Evolutionary conservation across 2,888 invertebrate genomes (phyloP), one percentile per base, ranked within the genome.

Genomic region (Patella caerulea): DNA sequence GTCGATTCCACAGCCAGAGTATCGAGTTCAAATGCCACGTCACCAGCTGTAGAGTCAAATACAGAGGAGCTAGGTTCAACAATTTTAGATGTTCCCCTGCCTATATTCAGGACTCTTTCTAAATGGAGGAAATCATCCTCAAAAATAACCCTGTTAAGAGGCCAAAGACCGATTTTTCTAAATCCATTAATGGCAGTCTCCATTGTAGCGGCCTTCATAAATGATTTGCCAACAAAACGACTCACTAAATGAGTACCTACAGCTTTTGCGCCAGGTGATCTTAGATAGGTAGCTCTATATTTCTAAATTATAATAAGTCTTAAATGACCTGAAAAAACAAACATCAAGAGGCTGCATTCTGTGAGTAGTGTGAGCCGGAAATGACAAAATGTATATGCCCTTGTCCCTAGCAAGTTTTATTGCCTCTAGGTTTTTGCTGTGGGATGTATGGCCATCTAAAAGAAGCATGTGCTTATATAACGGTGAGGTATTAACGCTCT

Each of bases 341-440:
- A 56, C 56, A 56, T 56, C 56, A 56, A 56, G 56, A 56, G 56
- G 56, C n/a, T 56, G 56, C 17, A 56, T 56, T 56, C n/a, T 56
- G n/a, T 56, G 56, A 17, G 56, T 56, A 14, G 56, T 56, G 56
- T 56, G 56, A 56, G 56, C 17, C 5, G 56, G 56, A 56, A 56
- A 56, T 56, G 56, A n/a, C 17, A 56, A n/a, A 15, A 56, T 56
- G 15, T 17, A 15, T 3, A 56, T n/a, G 15, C 15, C n/a, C 9
- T 56, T 56, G 15, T 56, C 56, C n/a, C 15, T 56, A 0, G 56
- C 56, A 3, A 56, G n/a, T 15, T 56, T 12, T 15, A 56, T 56
- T 4, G 15, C 56, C 17, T 56, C 56, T 56, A 15, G 9, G 56
- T 56, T 56, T n/a, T 56, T 56, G 15, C 3, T 56, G 56, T 56